phyloP scores from a whole-genome alignment of 1,140 invertebrate genomes.

The Drosophila neocordata region DNA sequence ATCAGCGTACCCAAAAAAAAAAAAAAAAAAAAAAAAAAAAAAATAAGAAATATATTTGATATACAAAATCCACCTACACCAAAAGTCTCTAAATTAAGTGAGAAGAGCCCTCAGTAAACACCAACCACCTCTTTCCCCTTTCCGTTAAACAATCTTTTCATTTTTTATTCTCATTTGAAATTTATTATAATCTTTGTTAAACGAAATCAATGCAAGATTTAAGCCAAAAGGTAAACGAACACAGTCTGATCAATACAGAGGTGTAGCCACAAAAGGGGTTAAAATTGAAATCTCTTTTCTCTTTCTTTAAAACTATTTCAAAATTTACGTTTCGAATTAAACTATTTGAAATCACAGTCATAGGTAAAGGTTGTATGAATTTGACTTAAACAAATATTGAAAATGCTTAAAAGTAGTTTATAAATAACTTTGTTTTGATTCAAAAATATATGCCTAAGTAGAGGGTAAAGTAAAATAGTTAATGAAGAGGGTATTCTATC shows the following conservation, averaged over 20 bases:
- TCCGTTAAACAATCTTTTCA: background rate
- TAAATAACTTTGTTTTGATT: too few species aligned
- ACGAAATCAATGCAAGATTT: conserved; percentile 46
- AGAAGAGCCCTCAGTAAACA: conserved; percentile 29
- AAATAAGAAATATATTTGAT: background rate
- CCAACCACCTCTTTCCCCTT: background rate
- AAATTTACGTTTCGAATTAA: too few species aligned
- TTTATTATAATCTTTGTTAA: conserved; percentile 51
- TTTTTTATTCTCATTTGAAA: conserved; percentile 46
- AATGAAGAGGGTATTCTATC: too few species aligned
- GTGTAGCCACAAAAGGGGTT: background rate
- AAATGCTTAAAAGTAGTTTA: too few species aligned
- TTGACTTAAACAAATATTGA: too few species aligned
- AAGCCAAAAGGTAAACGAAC: conserved; percentile 5
- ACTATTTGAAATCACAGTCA: too few species aligned
- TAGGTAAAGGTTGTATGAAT: too few species aligned
- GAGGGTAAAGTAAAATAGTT: too few species aligned
- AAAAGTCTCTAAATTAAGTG: conserved; percentile 45
- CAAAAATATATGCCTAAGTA: too few species aligned
- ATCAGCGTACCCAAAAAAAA: conserved; percentile 16
- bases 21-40: conserved; percentile 30
- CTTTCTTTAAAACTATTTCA: too few species aligned
- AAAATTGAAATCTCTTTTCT: too few species aligned
- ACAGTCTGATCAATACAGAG: background rate
- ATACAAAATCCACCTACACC: conserved; percentile 6